Evolutionary conservation across 1,140 invertebrate genomes (phyloP).

Genomic region (Rhynchophorus ferrugineus): DNA sequence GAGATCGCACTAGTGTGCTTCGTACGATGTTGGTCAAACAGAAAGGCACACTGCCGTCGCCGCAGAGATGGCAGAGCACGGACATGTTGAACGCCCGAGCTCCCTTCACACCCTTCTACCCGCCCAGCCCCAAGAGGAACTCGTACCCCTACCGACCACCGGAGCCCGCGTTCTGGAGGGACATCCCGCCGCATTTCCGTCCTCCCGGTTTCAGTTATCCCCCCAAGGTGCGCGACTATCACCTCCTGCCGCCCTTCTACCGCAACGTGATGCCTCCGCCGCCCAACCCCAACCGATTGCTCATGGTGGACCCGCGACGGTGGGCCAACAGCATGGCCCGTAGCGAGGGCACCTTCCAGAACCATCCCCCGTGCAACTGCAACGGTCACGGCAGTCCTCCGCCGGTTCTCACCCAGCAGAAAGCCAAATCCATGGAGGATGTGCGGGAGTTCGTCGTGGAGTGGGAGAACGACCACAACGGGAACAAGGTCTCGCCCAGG

Average conservation of each 20-base stretch:
- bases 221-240: conserved; percentile 51
- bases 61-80: conserved; percentile 41
- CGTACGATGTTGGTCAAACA: conserved; percentile 36
- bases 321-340: conserved; percentile 12
- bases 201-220: conserved; percentile 48
- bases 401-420: neutral
- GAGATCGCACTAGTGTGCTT: too few species aligned
- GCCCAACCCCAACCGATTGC: conserved; percentile 41
- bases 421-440: conserved; percentile 61
- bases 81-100: conserved; percentile 35
- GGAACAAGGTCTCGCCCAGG: conserved; percentile 46
- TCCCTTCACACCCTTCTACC: conserved; percentile 4
- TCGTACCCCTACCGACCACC: conserved; percentile 53
- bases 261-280: conserved; percentile 55
- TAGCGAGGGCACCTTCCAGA: conserved; percentile 26
- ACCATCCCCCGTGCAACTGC: conserved; percentile 39
- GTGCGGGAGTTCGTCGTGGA: conserved; percentile 57
- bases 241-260: conserved; percentile 60
- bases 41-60: conserved; percentile 29
- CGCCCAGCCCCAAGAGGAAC: conserved; percentile 13
- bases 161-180: conserved; percentile 44
- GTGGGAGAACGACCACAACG: conserved; percentile 55
- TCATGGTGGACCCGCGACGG: conserved; percentile 42
- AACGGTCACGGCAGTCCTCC: conserved; percentile 20
- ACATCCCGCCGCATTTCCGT: conserved; percentile 40